Percentiles rank a stretch among this genome's conserved stretches.
These are phyloP conservation scores for Bradysia coprophila DNA, from an alignment of 1,140 invertebrate species.

Conservation along the genomic window DNA sequence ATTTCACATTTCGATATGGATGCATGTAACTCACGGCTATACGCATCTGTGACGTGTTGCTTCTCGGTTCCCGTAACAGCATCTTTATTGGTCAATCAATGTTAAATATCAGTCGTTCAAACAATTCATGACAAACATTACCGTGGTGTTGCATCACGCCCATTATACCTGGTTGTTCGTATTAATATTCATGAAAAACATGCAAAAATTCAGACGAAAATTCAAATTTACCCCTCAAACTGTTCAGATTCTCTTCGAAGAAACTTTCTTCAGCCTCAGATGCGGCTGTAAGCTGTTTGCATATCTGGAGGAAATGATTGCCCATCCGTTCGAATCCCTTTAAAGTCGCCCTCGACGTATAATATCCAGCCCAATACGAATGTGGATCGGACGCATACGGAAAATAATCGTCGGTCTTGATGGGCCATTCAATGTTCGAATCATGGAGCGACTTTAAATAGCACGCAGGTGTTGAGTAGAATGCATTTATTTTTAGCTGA, in stretches of 20 bases:
- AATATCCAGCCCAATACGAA: conserved; percentile 90
- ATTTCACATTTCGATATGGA: conserved; percentile 11
- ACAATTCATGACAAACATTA: too few relatives aligned
- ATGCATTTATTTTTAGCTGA: conserved; percentile 47
- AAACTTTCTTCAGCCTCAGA: too few relatives aligned
- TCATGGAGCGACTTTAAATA: conserved; percentile 73
- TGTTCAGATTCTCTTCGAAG: conserved; percentile 14
- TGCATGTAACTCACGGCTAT: conserved; percentile 42
- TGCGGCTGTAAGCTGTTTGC: too few relatives aligned
- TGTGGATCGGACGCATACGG: conserved; percentile 75
- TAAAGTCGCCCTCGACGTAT: conserved; percentile 68
- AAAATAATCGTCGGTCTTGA: conserved; percentile 73
- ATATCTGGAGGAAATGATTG: conserved; percentile 62
- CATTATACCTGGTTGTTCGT: conserved; percentile 38
- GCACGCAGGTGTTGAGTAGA: conserved; percentile 91
- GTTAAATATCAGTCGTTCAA: too few relatives aligned
- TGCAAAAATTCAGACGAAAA: too few relatives aligned
- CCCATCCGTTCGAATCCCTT: conserved; percentile 62
- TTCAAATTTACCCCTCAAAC: too few relatives aligned
- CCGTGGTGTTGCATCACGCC: conserved; percentile 86
- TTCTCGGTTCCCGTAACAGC: conserved; percentile 83
- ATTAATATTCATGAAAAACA: too few relatives aligned
- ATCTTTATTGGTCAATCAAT: too few relatives aligned
- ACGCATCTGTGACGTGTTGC: conserved; percentile 75
- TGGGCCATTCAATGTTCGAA: conserved; percentile 38